Base-by-base conservation (phyloP, 1,140 invertebrate species). In the Drosophila bifasciata region DNA sequence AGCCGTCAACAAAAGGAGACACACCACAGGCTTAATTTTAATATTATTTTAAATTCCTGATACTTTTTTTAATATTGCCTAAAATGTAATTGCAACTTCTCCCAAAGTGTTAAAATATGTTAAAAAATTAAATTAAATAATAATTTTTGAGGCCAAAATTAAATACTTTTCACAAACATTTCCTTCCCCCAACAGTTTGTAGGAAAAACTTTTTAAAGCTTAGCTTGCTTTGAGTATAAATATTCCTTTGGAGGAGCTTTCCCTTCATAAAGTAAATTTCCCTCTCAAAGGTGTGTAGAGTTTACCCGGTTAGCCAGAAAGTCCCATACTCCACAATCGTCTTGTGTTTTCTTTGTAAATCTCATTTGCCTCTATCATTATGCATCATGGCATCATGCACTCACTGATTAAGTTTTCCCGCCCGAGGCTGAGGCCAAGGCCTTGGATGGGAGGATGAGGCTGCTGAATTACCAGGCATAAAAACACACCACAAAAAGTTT, bases 341-440 rank as follows among this genome's bases (percentile, higher is more conserved):
- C 36, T 67, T 67, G 21, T 39, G 19, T 60, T 21, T 50, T 45
- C 43, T 13, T 63, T 13, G 21, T 60, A 81, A 81, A 76, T 67
- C 56, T 63, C 72, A 72, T 81, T 80, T 58, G 62, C 52, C 67
- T 75, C 41, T 36, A 25, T 28, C 39, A 61, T 73, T 79, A 72
- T 73, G 72, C 48, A 45, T 46, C 48, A 45, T 46, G 60, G 71
- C 72, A 71, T 66, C 46, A 53, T 43, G 57, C 77, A 44, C 45
- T 68, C 55, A 32, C 57, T 69, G 60, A 80, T 77, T 59, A 81
- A 76, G 55, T 59, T 81, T 81, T 67, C 50, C 60, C 58, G 63
- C 45, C 52, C 43, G 32, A 59, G 64, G 58, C 72, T 45, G 41
- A 32, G 52, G 57, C 51, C 58, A 7, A 25, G 5, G 23, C 23